Evolutionary conservation across 1,140 invertebrate species (phyloP), one percentile per base, ranked within the genome.

Genomic region (Diplogasteroides magnus): DNA sequence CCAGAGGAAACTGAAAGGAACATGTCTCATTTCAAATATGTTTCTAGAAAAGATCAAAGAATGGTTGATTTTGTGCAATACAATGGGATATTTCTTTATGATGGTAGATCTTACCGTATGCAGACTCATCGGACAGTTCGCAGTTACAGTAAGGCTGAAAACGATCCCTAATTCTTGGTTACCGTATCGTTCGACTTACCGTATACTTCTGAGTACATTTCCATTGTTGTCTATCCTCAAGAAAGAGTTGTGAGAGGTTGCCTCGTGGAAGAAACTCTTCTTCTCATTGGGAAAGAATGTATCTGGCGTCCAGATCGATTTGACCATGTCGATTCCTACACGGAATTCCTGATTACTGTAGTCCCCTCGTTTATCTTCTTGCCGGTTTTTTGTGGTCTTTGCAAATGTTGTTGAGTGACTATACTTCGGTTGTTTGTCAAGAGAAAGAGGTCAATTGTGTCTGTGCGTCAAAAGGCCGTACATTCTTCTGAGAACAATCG

Each of bases 241-340:
- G 72, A 87, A 87, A 59, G 85, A 86, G 74, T 87, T 87, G 58
- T 85, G 93, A 77, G 93, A 95, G 83, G 94, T 97, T 73, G 93
- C 93, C 84, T 92, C 91, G 87, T 97, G 94, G 87, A 97, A 96
- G 87, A 94, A 94, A 74, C 93, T 94, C 86, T 93, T 92, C 87
- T 97, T 97, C 87, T 97, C 94, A 85, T 97, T 97, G 26, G 86
- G 93, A 87, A 96, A 96, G 87, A 95, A 95, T 74, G 93, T 97
- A 86, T 97, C 94, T 76, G 94, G 94, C 79, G 94, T 91, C 94
- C 94, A 97, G 85, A 96, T 94, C 85, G 92, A 93, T 85, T 93
- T 91, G 83, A 96, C 86, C 94, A 96, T 87, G 92, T 94, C 77
- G 90, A 94, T 77, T 90, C 93, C 76, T 92, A 87, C 19, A 48